phyloP scores from a whole-genome alignment of 64 coral and sea anemone species.

The Montipora capricornis region DNA sequence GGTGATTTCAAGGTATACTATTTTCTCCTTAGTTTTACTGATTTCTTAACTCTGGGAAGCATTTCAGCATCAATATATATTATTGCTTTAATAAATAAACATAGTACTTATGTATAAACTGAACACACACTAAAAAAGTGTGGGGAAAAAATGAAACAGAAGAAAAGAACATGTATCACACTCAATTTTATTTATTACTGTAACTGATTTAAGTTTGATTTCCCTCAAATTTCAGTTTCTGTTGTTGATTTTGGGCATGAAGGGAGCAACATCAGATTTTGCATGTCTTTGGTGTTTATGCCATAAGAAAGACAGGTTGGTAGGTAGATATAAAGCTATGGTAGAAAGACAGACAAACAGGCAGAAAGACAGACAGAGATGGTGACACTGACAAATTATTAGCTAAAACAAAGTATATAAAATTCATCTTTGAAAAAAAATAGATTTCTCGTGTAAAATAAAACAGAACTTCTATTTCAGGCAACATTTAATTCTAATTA shows the following conservation, averaged over 20 bases:
- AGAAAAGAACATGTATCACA: background rate
- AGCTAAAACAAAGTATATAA: too few relatives aligned
- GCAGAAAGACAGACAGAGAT: too few relatives aligned
- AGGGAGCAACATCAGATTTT: background rate
- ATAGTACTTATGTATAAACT: background rate
- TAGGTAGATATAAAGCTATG: too few relatives aligned
- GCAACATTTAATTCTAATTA: background rate
- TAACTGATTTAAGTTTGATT: background rate
- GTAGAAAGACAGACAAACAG: too few relatives aligned
- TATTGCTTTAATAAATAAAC: background rate
- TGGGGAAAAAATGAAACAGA: background rate
- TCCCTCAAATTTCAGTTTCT: background rate
- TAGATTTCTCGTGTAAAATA: too few relatives aligned
- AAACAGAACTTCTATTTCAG: too few relatives aligned
- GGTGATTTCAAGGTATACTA: background rate
- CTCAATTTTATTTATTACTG: background rate
- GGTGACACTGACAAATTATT: too few relatives aligned
- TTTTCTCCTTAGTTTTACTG: background rate
- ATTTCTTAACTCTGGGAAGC: background rate
- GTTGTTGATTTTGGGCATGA: background rate
- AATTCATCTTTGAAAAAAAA: too few relatives aligned
- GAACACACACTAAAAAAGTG: background rate
- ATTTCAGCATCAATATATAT: background rate
- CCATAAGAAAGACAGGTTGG: slow-evolving; percentile 10
- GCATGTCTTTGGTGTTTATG: background rate